Percentiles rank a stretch among this genome's conserved stretches.
Evolutionary conservation across 1,140 invertebrate genomes (phyloP).

Genomic region (Diprion similis): DNA sequence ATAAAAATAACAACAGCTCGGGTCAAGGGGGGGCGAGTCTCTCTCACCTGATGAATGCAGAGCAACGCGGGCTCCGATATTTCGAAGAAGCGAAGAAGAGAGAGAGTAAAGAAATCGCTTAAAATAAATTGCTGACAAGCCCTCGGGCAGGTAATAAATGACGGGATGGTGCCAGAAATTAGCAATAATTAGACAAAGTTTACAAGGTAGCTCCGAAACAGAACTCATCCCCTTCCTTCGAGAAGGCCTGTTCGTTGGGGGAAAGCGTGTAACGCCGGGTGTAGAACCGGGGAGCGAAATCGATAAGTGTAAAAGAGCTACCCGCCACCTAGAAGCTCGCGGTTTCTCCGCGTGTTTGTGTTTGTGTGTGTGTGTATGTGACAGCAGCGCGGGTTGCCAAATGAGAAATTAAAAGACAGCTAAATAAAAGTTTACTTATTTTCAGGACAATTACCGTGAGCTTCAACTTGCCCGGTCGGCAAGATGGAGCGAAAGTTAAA

Average conservation of each 20-base stretch:
- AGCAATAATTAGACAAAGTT: constrained; percentile 8
- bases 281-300: neutral
- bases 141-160: neutral
- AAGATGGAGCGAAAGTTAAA: neutral
- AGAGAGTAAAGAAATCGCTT: neutral
- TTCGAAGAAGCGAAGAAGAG: too few relatives aligned
- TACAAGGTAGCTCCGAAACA: neutral
- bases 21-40: too few relatives aligned
- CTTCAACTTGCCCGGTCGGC: neutral
- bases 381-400: neutral
- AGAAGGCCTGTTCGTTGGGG: neutral
- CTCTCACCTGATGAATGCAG: too few relatives aligned
- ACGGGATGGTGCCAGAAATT: neutral
- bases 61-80: too few relatives aligned
- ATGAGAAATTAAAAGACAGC: constrained; percentile 4
- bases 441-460: neutral
- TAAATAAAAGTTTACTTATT: constrained; percentile 8
- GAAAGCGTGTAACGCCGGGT: neutral
- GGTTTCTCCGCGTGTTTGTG: too few relatives aligned
- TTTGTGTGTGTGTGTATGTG: neutral
- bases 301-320: neutral
- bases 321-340: neutral
- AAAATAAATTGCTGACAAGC: neutral
- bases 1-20: too few relatives aligned
- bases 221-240: neutral